A percentile compares a stretch with the other conserved stretches of the same genome.
Conservation (phyloP, 2,888 invertebrate genomes). For the Platycnemis pennipes region DNA sequence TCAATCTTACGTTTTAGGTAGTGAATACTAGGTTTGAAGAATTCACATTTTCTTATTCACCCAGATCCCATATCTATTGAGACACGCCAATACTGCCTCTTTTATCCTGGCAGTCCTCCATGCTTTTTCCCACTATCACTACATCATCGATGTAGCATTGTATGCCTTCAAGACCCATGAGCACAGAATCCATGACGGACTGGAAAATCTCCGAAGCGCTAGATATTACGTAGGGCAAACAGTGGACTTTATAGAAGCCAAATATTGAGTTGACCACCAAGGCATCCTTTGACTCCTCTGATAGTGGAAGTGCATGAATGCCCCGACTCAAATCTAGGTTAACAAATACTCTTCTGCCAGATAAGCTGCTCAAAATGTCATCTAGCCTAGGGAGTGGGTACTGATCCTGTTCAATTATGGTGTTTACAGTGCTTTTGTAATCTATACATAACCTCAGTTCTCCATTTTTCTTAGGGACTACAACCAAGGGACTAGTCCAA, state of each 20-base stretch:
- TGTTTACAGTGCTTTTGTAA: constrained; percentile 75
- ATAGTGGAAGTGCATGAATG: constrained; percentile 76
- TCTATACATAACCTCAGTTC: constrained; percentile 75
- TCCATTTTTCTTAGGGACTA: constrained; percentile 68
- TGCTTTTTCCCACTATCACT: too few relatives aligned
- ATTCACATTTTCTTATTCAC: not conserved
- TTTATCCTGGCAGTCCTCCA: not conserved
- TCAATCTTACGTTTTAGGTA: not conserved
- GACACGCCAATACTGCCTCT: not conserved
- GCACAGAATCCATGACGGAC: constrained; percentile 74
- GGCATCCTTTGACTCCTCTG: constrained; percentile 75
- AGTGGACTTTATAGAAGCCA: constrained; percentile 75
- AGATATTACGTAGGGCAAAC: constrained; percentile 76
- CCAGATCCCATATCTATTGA: not conserved
- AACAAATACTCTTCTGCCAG: constrained; percentile 73
- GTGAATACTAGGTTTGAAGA: not conserved
- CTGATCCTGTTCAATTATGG: constrained; percentile 73
- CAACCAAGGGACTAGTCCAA: constrained; percentile 72
- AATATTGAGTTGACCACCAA: constrained; percentile 76
- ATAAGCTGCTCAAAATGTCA: constrained; percentile 74
- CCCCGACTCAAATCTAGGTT: constrained; percentile 75
- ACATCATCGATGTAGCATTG: constrained; percentile 68
- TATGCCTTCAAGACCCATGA: constrained; percentile 74
- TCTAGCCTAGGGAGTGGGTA: constrained; percentile 75
- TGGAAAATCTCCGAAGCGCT: constrained; percentile 76